phyloP scores from a whole-genome alignment of 2,113 vertebrate genomes.

The Sebastes schlegelii region DNA sequence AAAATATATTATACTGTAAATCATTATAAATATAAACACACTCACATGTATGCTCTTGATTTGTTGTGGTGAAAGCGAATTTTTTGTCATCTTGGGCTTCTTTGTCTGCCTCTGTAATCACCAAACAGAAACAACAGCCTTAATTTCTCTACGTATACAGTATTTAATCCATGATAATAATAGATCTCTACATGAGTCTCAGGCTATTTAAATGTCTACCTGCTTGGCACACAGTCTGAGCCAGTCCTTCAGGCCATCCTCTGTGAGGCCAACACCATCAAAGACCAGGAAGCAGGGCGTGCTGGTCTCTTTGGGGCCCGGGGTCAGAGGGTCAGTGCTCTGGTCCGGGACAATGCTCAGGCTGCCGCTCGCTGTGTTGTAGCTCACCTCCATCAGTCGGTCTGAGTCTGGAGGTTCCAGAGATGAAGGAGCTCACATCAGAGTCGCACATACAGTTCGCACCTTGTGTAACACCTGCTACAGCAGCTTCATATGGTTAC shows the following conservation, averaged over 20 bases:
- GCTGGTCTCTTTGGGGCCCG: slow-evolving; percentile 56
- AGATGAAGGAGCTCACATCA: slow-evolving; percentile 41
- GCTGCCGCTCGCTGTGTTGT: slow-evolving; percentile 87
- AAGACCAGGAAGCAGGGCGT: slow-evolving; percentile 89
- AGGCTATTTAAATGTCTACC: slow-evolving; percentile 77
- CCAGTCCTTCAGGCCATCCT: slow-evolving; percentile 94
- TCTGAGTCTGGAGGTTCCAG: slow-evolving; percentile 86
- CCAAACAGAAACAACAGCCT: slow-evolving; percentile 22
- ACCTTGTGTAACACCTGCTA: slow-evolving; percentile 56
- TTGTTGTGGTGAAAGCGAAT: slow-evolving; percentile 90
- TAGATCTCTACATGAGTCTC: neutral
- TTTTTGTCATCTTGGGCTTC: slow-evolving; percentile 90
- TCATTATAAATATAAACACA: slow-evolving; percentile 18
- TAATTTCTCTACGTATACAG: neutral
- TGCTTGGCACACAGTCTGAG: slow-evolving; percentile 92
- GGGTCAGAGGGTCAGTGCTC: slow-evolving; percentile 69
- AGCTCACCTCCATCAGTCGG: slow-evolving; percentile 89
- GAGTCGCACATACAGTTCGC: slow-evolving; percentile 33
- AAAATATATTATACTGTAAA: neutral
- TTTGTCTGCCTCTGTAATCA: slow-evolving; percentile 86
- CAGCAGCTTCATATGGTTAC: slow-evolving; percentile 41
- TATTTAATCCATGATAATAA: neutral
- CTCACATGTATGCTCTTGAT: slow-evolving; percentile 94
- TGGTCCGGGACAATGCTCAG: slow-evolving; percentile 85
- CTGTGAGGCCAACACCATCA: slow-evolving; percentile 90